Percentiles rank a stretch among this genome's conserved stretches.
These are phyloP conservation scores for Temnothorax longispinosus DNA, from an alignment of 1,140 invertebrate genomes.

Conservation along the genomic window DNA sequence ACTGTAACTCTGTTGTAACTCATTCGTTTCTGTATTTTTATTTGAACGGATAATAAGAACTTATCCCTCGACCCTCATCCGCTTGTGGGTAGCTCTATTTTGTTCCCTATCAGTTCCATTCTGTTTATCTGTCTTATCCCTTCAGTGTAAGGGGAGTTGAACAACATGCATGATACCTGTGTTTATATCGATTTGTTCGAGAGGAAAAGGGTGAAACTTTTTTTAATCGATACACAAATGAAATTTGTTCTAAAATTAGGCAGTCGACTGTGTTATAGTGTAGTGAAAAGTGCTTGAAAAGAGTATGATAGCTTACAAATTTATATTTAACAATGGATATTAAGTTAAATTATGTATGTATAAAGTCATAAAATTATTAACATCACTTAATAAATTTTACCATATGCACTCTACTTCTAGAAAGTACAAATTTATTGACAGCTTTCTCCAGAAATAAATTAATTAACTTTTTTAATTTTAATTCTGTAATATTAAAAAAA, in stretches of 20 bases:
- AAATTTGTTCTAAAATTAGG: conserved; percentile 8
- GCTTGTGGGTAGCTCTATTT: background rate
- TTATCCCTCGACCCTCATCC: background rate
- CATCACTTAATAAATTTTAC: background rate
- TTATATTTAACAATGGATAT: background rate
- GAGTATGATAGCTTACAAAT: too few relatives aligned
- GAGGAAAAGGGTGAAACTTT: conserved; percentile 24
- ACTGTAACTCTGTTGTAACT: background rate
- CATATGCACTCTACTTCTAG: background rate
- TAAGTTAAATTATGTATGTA: background rate
- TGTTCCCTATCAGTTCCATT: background rate
- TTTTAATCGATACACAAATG: conserved; percentile 22
- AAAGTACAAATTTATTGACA: background rate
- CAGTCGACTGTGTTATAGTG: background rate
- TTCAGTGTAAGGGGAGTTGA: background rate
- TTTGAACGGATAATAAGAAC: background rate
- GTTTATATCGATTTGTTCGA: background rate
- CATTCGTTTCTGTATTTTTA: background rate
- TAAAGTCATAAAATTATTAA: background rate
- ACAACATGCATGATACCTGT: background rate
- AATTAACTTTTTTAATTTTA: background rate
- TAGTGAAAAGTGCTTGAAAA: background rate
- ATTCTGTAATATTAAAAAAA: background rate
- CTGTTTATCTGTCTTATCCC: background rate
- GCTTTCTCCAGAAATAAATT: background rate